These are phyloP conservation scores for Nematolebias whitei DNA, from an alignment of 2,113 vertebrate genomes.

Conservation along the genomic window DNA sequence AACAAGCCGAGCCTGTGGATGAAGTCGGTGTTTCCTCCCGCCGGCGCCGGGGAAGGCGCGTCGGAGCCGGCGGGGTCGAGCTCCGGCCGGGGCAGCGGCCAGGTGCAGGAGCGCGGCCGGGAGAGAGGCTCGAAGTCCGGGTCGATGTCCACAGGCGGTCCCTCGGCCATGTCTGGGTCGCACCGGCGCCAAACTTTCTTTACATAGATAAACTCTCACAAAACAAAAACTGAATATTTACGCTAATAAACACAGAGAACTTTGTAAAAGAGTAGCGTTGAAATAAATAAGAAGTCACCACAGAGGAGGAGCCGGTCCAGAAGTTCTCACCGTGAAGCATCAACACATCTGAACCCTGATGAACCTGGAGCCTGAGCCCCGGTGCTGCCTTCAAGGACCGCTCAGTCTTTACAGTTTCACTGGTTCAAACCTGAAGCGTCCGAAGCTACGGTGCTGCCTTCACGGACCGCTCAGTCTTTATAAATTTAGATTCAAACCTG, in stretches of 20 bases:
- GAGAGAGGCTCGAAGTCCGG: slow-evolving; percentile 88
- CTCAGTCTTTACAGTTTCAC: too few species aligned
- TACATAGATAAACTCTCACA: slow-evolving; percentile 36
- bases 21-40: slow-evolving; percentile 82
- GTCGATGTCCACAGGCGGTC: slow-evolving; percentile 83
- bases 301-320: too few species aligned
- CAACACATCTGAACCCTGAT: background rate
- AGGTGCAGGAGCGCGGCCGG: slow-evolving; percentile 87
- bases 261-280: background rate
- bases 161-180: slow-evolving; percentile 79
- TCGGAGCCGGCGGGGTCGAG: slow-evolving; percentile 85
- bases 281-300: too few species aligned
- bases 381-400: too few species aligned
- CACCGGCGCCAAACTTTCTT: slow-evolving; percentile 7
- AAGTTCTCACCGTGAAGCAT: slow-evolving; percentile 49
- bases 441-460: slow-evolving; percentile 60
- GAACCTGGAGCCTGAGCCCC: too few species aligned
- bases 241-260: background rate
- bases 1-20: slow-evolving; percentile 86
- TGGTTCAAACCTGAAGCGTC: too few species aligned
- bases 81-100: slow-evolving; percentile 87
- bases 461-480: slow-evolving; percentile 38
- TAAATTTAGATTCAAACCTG: too few species aligned
- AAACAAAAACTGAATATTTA: background rate
- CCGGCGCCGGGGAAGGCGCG: slow-evolving; percentile 86